Percentiles rank a stretch among this genome's conserved stretches.
Conservation (phyloP, 1,140 invertebrate genomes). For the Lepidurus packardi region DNA sequence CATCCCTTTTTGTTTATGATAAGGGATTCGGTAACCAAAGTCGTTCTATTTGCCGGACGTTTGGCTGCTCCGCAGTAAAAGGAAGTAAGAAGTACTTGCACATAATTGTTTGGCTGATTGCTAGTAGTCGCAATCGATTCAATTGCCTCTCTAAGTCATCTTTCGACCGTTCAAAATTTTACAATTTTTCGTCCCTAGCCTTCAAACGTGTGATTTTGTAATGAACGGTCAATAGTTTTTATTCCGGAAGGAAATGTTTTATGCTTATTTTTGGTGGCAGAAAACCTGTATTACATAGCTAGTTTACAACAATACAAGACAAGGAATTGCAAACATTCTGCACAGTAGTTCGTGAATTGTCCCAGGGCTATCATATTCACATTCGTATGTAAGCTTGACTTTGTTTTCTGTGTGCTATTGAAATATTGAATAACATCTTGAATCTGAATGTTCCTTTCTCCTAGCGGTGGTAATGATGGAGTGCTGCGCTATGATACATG, state of each 20-base stretch:
- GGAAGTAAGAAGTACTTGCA: neutral
- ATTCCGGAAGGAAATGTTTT: neutral
- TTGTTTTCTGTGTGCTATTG: neutral
- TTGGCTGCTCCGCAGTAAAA: conserved; percentile 25
- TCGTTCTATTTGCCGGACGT: conserved; percentile 31
- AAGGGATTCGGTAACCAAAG: conserved; percentile 35
- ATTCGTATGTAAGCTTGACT: neutral
- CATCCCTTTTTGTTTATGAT: conserved; percentile 41
- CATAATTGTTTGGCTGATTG: neutral
- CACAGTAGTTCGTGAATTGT: neutral
- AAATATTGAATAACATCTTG: no score
- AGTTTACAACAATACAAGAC: neutral
- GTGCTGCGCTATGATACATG: neutral
- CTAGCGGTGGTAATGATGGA: neutral
- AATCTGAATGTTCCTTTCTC: neutral
- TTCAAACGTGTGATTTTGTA: neutral
- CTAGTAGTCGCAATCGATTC: neutral
- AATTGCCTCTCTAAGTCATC: neutral
- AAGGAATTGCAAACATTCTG: neutral
- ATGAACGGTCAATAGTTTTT: neutral
- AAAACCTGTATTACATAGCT: neutral
- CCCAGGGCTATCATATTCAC: neutral
- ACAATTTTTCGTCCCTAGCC: neutral
- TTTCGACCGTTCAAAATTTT: neutral
- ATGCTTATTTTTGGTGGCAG: neutral